Percentiles rank a stretch among this genome's conserved stretches.
Evolutionary conservation across 2,113 vertebrate species (phyloP).

Genomic region (Pluvialis apricaria): DNA sequence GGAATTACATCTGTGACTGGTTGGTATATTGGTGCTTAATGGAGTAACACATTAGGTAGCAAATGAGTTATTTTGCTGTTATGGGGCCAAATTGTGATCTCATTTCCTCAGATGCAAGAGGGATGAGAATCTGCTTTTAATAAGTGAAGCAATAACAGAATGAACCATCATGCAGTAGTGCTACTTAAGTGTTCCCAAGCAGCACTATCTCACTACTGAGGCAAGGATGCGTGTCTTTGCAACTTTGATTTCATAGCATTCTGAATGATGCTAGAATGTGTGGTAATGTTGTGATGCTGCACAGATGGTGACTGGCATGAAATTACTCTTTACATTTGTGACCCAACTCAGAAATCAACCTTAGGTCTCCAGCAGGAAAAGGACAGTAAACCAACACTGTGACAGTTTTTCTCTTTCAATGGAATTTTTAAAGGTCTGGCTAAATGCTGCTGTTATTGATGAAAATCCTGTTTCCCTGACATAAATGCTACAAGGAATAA

Average conservation of each 20-base stretch:
- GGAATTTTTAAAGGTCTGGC: neutral
- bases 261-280: neutral
- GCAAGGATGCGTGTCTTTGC: neutral
- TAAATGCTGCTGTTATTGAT: neutral
- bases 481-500: neutral
- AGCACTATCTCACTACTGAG: neutral
- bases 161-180: neutral
- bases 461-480: neutral
- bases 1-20: neutral
- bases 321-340: conserved; percentile 12
- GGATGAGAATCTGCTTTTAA: neutral
- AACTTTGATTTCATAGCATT: neutral
- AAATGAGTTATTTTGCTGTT: conserved; percentile 3
- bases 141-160: neutral
- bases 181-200: neutral
- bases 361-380: neutral
- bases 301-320: neutral
- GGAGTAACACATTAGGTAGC: neutral
- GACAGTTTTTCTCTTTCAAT: neutral
- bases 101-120: neutral
- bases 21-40: neutral
- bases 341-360: neutral
- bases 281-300: neutral
- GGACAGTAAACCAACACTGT: neutral
- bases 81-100: neutral